Percentiles rank a stretch among this genome's conserved stretches.
Evolutionary conservation across 64 coral and sea anemone genomes (phyloP).

Genomic region (Dendrophyllia cribrosa): DNA sequence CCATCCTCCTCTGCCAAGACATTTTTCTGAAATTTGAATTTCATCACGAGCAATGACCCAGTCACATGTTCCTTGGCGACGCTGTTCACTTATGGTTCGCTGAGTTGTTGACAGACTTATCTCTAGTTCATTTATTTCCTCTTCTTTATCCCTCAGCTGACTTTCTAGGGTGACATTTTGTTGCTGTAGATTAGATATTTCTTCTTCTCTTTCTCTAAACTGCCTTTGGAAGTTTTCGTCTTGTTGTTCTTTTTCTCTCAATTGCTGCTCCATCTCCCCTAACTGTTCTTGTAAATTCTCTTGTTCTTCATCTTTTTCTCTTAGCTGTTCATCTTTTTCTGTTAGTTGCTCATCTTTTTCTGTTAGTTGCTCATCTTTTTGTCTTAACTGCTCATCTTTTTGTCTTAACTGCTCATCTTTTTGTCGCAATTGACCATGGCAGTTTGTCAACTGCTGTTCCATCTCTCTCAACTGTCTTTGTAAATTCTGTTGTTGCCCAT

Average conservation of each 20-base stretch:
- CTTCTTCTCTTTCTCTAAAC: conserved; percentile 24
- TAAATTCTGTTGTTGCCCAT: no score
- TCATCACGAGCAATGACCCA: conserved; percentile 43
- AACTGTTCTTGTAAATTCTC: background rate
- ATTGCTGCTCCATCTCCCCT: background rate
- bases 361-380: no score
- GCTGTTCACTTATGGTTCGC: background rate
- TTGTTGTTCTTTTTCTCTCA: conserved; percentile 9
- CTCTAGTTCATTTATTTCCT: background rate
- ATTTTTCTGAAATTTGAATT: conserved; percentile 22
- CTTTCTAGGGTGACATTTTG: background rate
- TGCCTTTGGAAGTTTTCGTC: background rate
- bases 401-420: no score
- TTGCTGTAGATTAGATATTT: background rate
- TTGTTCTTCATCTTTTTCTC: background rate
- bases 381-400: no score
- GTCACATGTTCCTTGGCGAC: background rate
- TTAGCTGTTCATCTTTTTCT: background rate
- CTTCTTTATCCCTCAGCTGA: background rate
- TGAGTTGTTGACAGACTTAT: conserved; percentile 14
- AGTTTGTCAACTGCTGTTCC: no score
- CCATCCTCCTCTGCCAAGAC: conserved; percentile 52
- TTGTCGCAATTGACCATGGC: no score
- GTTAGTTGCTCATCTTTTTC: no score
- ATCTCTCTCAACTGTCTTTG: no score